A percentile compares a stretch with the other conserved stretches of the same genome.
phyloP scores from a whole-genome alignment of 2,888 invertebrate genomes.

The Opisthograptis luteolata region DNA sequence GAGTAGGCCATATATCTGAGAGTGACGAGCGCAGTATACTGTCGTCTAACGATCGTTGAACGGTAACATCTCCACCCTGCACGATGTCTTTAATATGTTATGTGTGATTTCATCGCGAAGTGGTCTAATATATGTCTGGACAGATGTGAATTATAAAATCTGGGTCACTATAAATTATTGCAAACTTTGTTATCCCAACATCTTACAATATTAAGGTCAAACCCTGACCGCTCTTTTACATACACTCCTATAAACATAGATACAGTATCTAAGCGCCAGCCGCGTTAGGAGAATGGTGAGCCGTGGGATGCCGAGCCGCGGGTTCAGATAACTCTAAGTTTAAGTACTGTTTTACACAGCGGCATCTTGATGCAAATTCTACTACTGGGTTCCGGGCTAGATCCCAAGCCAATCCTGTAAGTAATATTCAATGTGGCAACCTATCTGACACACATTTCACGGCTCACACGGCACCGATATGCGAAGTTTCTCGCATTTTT shows the following conservation, averaged over 20 bases:
- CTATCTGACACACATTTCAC: constrained; percentile 31
- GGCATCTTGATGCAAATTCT: constrained; percentile 12
- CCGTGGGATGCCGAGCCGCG: too few relatives aligned
- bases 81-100: too few relatives aligned
- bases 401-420: constrained; percentile 7
- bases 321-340: neutral
- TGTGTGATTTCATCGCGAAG: too few relatives aligned
- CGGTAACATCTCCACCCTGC: too few relatives aligned
- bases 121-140: too few relatives aligned
- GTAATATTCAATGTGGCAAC: constrained; percentile 31
- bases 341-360: neutral
- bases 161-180: constrained; percentile 18
- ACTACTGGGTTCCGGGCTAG: constrained; percentile 1
- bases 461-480: constrained; percentile 12
- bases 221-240: constrained; percentile 15
- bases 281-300: neutral
- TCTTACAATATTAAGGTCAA: constrained; percentile 22
- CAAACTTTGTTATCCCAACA: constrained; percentile 14
- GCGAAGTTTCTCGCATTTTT: constrained; percentile 14
- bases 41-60: too few relatives aligned
- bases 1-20: too few relatives aligned
- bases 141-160: constrained; percentile 12
- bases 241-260: neutral
- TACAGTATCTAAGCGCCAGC: constrained; percentile 10
- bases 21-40: too few relatives aligned